Base-by-base conservation (phyloP, 2,113 vertebrate species). In the Salvelinus namaycush region DNA sequence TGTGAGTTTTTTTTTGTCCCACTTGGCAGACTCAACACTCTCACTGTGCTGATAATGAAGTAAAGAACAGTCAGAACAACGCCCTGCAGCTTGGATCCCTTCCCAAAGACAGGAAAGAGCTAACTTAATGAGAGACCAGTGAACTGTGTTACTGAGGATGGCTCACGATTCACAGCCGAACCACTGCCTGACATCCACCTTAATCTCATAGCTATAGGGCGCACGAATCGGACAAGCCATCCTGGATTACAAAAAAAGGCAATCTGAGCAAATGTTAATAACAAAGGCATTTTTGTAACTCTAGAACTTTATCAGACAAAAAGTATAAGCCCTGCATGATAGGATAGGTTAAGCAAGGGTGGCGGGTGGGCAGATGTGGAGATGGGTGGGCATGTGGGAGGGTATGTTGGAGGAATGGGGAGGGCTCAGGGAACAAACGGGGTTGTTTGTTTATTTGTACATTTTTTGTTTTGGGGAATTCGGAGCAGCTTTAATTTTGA, bases 21-120 rank as follows among this genome's bases (percentile, higher is more conserved):
- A 24, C n/a, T 39, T 70, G 20, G 39, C 39, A 70, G 68, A 24
- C 68, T 70, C 34, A 70, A 70, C 54, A 34, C 51, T 14, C 71
- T 1, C 5, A 31, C 71, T 73, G 51, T 31, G 18, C 27, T 60
- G 26, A 39, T 70, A 54, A 73, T 34, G 26, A 73, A 73, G 9
- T 13, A 12, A 24, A 3, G 8, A 60, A 72, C 11, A 51, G 49
- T 5, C 18, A n/a, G 44, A 59, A 72, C 26, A 54, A 20, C n/a
- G 70, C 16, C 22, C 20, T 57, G 14, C 70, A 51, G 29, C 34
- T 48, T 24, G 11, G 12, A 13, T 14, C 49, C 49, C 14, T 16
- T 51, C 12, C 49, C 6, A 39, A 39, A 9, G 8, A 39, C 7
- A 9, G 34, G 31, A 34, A 34, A 34, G 31, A 34, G 31, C 31